Evolutionary conservation across 2,797 vertebrate species (phyloP), one percentile per base, ranked within the genome.

Genomic region (Sebastes alutus): DNA sequence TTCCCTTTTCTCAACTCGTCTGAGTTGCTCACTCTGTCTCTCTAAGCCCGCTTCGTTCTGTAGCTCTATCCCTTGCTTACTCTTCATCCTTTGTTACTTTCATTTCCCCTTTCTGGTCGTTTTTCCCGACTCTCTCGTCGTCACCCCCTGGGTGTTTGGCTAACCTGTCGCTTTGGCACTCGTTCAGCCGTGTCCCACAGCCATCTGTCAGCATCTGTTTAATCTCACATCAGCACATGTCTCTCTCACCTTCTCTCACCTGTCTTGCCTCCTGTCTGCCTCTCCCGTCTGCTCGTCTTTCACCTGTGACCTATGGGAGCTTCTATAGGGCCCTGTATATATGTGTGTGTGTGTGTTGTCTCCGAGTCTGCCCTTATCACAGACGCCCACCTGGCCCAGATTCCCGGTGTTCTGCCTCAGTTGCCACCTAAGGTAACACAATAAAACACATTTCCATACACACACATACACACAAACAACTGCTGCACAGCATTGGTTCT

Each of bases 131-230:
- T 71, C 81, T 75, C 58, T 70, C 11, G 4, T 79, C 75, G 33
- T 75, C 69, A 61, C 77, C 66, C 66, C 38, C 29, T 6, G 23
- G 75, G 80, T 78, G 77, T 84, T 80, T 89, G 79, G 84, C 76
- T 84, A 89, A 90, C 92, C 90, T 79, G 84, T 88, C 78, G 64
- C 82, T 80, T 78, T 86, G 85, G 83, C 83, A 64, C 71, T 60
- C 66, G 42, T 72, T 90, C 86, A 89, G 54, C 75, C 76, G 14
- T 80, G 85, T 84, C 91, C 82, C 77, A 6, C 70, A 27, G 74
- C 89, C 92, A 91, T 93, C 92, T 93, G 92, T 91, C 91, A 87
- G 88, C 92, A 92, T 93, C 92, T 93, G 93, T 90, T 91, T 91
- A 88, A 94, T 93, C 85, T 92, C 89, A 89, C 86, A 89, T 86